These are phyloP conservation scores for Geodia barretti DNA, from an alignment of 37 sponge, comb jelly and placozoan species.

Conservation along the genomic window DNA sequence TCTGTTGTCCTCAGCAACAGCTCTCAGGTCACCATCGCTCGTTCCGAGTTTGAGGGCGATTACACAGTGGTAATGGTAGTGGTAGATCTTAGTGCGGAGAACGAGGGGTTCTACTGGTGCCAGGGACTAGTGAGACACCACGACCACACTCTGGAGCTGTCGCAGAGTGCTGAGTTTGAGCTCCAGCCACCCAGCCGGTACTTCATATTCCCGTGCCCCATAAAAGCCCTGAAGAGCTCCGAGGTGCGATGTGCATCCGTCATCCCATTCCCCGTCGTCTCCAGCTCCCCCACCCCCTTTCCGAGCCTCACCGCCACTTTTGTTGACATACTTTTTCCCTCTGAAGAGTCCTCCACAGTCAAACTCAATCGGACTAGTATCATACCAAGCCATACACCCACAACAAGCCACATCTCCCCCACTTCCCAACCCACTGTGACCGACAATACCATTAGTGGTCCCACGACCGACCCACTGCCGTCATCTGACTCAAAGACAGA, in stretches of 20 bases:
- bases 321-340: neutral
- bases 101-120: conserved; percentile 36
- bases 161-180: neutral
- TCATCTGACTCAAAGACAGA: neutral
- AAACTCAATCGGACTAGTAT: neutral
- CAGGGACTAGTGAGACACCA: conserved; percentile 2
- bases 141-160: neutral
- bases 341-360: neutral
- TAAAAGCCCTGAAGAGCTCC: neutral
- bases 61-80: neutral
- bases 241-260: neutral
- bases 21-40: neutral
- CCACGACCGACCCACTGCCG: neutral
- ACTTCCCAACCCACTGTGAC: neutral
- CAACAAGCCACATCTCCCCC: too few species aligned
- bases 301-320: too few species aligned
- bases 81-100: neutral
- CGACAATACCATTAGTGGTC: neutral
- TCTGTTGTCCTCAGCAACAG: conserved; percentile 3
- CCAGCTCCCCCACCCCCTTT: too few species aligned
- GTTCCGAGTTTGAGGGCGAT: neutral
- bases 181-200: neutral
- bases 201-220: neutral
- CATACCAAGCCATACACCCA: too few species aligned
- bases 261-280: neutral